Percentiles rank a stretch among this genome's conserved stretches.
phyloP scores from a whole-genome alignment of 2,113 vertebrate species.

The Thryonomys swinderianus region DNA sequence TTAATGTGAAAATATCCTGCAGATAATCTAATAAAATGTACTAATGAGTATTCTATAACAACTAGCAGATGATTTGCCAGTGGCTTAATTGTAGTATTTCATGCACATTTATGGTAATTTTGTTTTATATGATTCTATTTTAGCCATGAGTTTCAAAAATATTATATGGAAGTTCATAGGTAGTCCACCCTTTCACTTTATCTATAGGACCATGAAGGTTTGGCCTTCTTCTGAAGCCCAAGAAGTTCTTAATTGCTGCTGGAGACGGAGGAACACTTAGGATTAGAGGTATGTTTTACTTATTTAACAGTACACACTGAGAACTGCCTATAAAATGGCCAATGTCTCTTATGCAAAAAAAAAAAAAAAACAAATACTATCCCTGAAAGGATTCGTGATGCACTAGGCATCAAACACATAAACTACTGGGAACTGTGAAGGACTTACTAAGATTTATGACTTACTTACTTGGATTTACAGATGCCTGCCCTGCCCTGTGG shows the following conservation, averaged over 20 bases:
- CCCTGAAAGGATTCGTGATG: neutral
- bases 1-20: neutral
- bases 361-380: neutral
- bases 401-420: neutral
- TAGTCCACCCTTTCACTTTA: neutral
- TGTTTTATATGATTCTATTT: neutral
- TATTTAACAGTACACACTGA: neutral
- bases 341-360: neutral
- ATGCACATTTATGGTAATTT: neutral
- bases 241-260: neutral
- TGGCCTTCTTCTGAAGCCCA: neutral
- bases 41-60: neutral
- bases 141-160: slow-evolving; percentile 14
- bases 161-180: neutral
- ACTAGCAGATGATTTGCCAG: neutral
- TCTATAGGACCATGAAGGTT: neutral
- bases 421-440: too few relatives aligned
- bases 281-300: neutral
- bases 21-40: neutral
- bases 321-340: neutral
- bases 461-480: too few relatives aligned
- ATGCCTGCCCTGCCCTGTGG: too few relatives aligned
- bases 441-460: too few relatives aligned
- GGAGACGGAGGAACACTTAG: neutral
- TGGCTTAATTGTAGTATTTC: slow-evolving; percentile 14